These are phyloP conservation scores for Florisuga fusca DNA, from an alignment of 2,797 vertebrate species.

Conservation along the genomic window DNA sequence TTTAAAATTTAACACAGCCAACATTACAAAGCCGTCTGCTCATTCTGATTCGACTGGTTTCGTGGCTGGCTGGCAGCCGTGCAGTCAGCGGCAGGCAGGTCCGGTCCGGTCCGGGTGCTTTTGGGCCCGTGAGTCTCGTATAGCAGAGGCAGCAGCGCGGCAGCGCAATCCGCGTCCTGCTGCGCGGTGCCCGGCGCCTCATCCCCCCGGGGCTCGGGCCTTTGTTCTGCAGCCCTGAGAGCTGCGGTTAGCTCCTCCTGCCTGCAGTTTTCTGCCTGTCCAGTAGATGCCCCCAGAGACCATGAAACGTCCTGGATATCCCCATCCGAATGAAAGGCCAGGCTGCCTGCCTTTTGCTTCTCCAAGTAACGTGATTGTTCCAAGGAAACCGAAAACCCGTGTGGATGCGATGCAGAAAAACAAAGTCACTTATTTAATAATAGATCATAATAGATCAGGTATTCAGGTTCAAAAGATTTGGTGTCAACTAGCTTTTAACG, in stretches of 20 bases:
- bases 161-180: background rate
- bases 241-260: background rate
- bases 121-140: too few relatives aligned
- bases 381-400: background rate
- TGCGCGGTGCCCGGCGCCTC: background rate
- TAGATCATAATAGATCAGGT: background rate
- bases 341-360: background rate
- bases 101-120: fast-evolving
- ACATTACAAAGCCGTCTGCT: fast-evolving
- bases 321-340: fast-evolving
- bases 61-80: fast-evolving
- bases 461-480: background rate
- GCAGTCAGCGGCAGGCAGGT: background rate
- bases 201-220: background rate
- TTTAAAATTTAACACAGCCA: background rate
- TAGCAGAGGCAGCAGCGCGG: background rate
- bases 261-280: slow-evolving; percentile 83
- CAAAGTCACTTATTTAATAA: background rate
- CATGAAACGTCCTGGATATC: slow-evolving; percentile 73
- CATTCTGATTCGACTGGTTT: fast-evolving
- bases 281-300: slow-evolving; percentile 97
- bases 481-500: background rate
- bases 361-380: background rate
- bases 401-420: background rate
- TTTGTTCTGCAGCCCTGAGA: background rate